phyloP scores from a whole-genome alignment of 2,888 invertebrate genomes.

The Linyphia triangularis region DNA sequence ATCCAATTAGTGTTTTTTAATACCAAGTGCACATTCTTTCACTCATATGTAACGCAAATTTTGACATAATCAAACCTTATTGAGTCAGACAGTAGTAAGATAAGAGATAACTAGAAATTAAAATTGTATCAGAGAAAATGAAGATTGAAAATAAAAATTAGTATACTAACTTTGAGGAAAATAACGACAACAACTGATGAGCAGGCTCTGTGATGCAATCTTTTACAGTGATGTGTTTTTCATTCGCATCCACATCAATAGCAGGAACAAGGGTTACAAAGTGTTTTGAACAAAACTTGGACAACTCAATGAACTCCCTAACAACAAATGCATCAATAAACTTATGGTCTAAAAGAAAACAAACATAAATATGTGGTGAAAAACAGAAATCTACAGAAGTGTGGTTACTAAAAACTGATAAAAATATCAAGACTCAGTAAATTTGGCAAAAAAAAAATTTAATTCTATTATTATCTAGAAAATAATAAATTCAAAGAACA shows the following conservation, averaged over 20 bases:
- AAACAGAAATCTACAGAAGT: neutral
- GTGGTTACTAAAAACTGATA: neutral
- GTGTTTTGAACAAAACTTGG: constrained; percentile 39
- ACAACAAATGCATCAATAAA: too few species aligned
- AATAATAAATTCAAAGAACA: too few species aligned
- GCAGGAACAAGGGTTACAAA: constrained; percentile 50
- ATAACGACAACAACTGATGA: constrained; percentile 49
- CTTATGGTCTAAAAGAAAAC: neutral
- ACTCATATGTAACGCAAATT: too few species aligned
- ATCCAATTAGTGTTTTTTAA: too few species aligned
- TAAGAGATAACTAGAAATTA: neutral
- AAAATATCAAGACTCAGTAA: too few species aligned
- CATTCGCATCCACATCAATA: constrained; percentile 47
- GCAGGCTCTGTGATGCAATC: constrained; percentile 29
- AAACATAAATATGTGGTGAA: neutral
- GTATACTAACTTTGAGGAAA: constrained; percentile 71
- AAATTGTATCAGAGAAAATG: too few species aligned
- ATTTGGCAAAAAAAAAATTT: too few species aligned
- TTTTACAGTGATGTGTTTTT: constrained; percentile 35
- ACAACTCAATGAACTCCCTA: constrained; percentile 62
- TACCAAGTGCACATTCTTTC: too few species aligned
- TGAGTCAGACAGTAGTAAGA: too few species aligned
- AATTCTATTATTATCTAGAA: too few species aligned
- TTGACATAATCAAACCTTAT: too few species aligned
- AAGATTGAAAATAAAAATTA: too few species aligned